These are phyloP conservation scores for Lingula anatina DNA, from an alignment of 2,888 invertebrate species.

Conservation along the genomic window DNA sequence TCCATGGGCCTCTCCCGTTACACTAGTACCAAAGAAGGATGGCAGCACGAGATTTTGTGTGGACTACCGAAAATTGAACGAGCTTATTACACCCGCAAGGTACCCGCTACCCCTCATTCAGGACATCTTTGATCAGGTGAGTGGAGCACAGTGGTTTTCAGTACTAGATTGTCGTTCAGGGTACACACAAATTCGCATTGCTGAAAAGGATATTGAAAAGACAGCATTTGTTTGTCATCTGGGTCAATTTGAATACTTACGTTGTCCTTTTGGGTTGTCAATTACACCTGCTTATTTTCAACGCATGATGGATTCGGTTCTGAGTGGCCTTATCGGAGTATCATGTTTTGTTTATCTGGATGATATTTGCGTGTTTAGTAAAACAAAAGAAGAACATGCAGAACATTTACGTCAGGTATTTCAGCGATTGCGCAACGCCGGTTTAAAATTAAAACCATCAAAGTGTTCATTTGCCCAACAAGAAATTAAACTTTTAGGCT, in stretches of 20 bases:
- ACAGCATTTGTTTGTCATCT: constrained; percentile 2
- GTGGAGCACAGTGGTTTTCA: not conserved
- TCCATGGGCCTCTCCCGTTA: too few relatives aligned
- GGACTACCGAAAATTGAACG: too few relatives aligned
- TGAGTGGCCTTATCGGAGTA: constrained; percentile 2
- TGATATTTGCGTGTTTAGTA: constrained; percentile 5
- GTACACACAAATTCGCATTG: constrained; percentile 2
- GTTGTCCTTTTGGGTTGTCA: constrained; percentile 2
- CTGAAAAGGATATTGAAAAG: not conserved
- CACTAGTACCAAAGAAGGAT: too few relatives aligned
- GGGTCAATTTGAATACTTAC: constrained; percentile 1
- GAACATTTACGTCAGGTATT: constrained; percentile 4
- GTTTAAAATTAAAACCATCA: constrained; percentile 6
- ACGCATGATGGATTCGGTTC: constrained; percentile 6
- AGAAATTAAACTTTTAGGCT: constrained; percentile 5
- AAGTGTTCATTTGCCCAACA: constrained; percentile 5
- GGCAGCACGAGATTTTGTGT: too few relatives aligned
- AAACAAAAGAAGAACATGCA: too few relatives aligned
- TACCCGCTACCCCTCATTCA: too few relatives aligned
- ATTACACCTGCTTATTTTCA: too few relatives aligned
- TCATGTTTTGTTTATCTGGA: constrained; percentile 3
- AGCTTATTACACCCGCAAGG: too few relatives aligned
- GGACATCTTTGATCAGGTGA: too few relatives aligned
- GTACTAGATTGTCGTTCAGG: constrained; percentile 2
- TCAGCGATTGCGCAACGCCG: constrained; percentile 3